Evolutionary conservation across 2,797 vertebrate genomes (phyloP).

Genomic region (Esox masquinongy): DNA sequence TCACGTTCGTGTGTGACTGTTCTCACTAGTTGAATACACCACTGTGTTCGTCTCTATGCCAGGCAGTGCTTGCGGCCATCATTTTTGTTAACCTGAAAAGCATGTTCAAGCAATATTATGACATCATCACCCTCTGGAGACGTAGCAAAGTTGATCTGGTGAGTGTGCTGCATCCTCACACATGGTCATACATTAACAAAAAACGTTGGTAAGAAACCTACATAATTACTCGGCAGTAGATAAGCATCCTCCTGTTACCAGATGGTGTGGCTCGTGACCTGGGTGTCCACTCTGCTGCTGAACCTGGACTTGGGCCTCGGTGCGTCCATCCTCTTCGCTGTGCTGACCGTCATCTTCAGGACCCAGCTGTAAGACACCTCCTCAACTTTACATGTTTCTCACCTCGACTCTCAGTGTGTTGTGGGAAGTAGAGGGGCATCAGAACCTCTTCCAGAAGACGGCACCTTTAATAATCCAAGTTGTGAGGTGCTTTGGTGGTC

Average conservation of each 20-base stretch:
- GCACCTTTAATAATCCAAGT: neutral
- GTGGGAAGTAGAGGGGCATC: neutral
- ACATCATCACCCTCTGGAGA: slow-evolving; percentile 84
- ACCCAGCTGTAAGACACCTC: slow-evolving; percentile 86
- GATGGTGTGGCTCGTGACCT: slow-evolving; percentile 92
- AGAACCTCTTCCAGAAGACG: too few relatives aligned
- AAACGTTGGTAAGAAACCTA: too few relatives aligned
- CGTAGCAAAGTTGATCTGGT: slow-evolving; percentile 89
- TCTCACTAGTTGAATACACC: neutral
- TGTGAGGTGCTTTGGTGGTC: neutral
- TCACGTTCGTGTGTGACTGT: neutral
- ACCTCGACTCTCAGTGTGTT: neutral
- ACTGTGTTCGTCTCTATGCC: slow-evolving; percentile 31
- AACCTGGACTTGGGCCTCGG: slow-evolving; percentile 92
- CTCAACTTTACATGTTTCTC: slow-evolving; percentile 31
- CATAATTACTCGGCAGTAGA: neutral
- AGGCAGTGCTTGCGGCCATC: slow-evolving; percentile 87
- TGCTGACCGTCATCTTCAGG: slow-evolving; percentile 90
- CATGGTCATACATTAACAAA: neutral
- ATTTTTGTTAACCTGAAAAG: slow-evolving; percentile 92
- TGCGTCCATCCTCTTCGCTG: slow-evolving; percentile 81
- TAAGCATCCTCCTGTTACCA: slow-evolving; percentile 44
- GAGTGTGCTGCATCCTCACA: slow-evolving; percentile 29
- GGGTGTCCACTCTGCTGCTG: slow-evolving; percentile 84
- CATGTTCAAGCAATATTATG: slow-evolving; percentile 88